phyloP scores from a whole-genome alignment of 2,888 invertebrate species.

The Zygothrica quintamaculata region DNA sequence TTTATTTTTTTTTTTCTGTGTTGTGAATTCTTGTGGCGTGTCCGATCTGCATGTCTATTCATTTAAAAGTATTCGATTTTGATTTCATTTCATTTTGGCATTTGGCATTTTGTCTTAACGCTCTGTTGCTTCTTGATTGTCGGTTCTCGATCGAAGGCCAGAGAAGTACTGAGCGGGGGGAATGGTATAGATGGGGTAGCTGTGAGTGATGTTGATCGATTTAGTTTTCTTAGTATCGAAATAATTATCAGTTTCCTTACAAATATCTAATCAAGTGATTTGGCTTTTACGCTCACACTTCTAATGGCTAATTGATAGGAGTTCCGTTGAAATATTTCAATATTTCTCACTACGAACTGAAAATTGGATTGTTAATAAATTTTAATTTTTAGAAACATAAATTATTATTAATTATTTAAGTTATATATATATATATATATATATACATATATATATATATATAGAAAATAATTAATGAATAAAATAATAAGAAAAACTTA shows the following conservation, averaged over 20 bases:
- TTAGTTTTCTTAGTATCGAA: constrained; percentile 40
- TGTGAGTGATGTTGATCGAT: constrained; percentile 36
- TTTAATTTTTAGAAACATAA: too few species aligned
- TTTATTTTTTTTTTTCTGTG: constrained; percentile 39
- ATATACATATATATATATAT: too few species aligned
- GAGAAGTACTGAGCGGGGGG: not conserved
- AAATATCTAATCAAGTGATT: not conserved
- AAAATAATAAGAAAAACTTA: too few species aligned
- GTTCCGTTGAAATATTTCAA: too few species aligned
- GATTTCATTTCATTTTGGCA: constrained; percentile 69
- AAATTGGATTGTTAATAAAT: too few species aligned
- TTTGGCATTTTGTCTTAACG: constrained; percentile 69
- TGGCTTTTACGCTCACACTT: too few species aligned
- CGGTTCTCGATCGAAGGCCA: constrained; percentile 10
- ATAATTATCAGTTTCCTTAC: constrained; percentile 26
- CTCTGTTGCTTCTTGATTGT: constrained; percentile 52
- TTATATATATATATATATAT: too few species aligned
- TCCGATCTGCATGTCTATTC: constrained; percentile 75
- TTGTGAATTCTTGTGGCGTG: constrained; percentile 59
- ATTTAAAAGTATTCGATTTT: constrained; percentile 65
- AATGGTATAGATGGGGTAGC: not conserved
- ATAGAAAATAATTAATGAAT: too few species aligned
- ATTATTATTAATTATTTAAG: too few species aligned
- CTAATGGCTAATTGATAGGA: too few species aligned
- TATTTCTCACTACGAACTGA: too few species aligned